phyloP scores from a whole-genome alignment of 2,888 invertebrate species.

The Ectemnius lituratus region DNA sequence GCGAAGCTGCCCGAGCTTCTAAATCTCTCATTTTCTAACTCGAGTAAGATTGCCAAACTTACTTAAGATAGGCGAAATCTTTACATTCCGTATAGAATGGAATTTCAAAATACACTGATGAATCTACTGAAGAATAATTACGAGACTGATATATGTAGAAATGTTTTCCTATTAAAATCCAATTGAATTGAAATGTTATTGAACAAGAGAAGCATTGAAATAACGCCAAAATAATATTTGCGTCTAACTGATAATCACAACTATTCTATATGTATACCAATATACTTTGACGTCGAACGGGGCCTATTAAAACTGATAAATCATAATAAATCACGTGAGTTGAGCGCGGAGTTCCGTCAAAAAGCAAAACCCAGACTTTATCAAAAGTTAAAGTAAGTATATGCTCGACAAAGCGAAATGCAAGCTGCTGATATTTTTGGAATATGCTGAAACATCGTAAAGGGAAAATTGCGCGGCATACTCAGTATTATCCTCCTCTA shows the following conservation, averaged over 20 bases:
- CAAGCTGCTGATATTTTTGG: slow-evolving; percentile 35
- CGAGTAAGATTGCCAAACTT: slow-evolving; percentile 63
- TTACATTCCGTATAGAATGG: slow-evolving; percentile 7
- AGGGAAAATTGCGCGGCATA: slow-evolving; percentile 20
- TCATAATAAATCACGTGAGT: too few species aligned
- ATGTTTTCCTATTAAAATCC: too few species aligned
- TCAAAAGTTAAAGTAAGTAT: background rate
- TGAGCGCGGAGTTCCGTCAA: background rate
- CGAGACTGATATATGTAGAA: too few species aligned
- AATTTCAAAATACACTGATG: background rate
- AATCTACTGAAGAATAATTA: too few species aligned
- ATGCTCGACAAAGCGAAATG: background rate
- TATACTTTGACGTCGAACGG: too few species aligned
- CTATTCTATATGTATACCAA: too few species aligned
- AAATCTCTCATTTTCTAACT: slow-evolving; percentile 67
- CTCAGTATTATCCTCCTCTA: slow-evolving; percentile 21
- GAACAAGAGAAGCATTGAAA: too few species aligned
- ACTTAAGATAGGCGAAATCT: slow-evolving; percentile 38
- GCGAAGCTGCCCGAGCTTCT: slow-evolving; percentile 66
- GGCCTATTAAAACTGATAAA: too few species aligned
- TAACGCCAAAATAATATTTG: too few species aligned
- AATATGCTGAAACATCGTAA: slow-evolving; percentile 19
- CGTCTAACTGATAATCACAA: too few species aligned
- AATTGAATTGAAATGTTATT: too few species aligned
- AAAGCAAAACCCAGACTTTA: slow-evolving; percentile 3